Evolutionary conservation across 2,797 vertebrate species (phyloP).

Genomic region (Malacoctenus gilli): DNA sequence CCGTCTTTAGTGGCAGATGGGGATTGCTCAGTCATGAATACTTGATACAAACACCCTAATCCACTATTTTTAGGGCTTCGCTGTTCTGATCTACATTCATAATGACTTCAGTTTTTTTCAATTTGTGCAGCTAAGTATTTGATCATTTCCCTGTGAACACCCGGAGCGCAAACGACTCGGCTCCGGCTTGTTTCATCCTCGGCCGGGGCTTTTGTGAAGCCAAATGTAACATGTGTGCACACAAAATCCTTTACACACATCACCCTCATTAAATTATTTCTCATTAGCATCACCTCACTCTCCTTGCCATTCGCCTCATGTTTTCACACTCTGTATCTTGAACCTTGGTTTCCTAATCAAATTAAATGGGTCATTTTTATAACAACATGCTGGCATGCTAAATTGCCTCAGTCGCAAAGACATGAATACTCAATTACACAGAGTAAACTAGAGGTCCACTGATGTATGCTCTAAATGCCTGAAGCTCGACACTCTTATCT

Average conservation of each 20-base stretch:
- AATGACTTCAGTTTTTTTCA: constrained; percentile 1
- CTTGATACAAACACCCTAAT: not conserved
- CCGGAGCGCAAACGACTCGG: constrained; percentile 14
- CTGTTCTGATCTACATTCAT: constrained; percentile 21
- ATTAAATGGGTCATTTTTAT: constrained; percentile 73
- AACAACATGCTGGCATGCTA: constrained; percentile 58
- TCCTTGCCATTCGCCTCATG: constrained; percentile 52
- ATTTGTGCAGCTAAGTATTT: constrained; percentile 34
- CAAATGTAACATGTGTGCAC: constrained; percentile 35
- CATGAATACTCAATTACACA: constrained; percentile 68
- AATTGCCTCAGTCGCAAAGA: constrained; percentile 62
- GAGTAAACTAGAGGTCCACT: constrained; percentile 50
- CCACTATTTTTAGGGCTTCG: constrained; percentile 10
- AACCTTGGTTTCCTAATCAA: constrained; percentile 72
- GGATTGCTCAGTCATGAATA: not conserved
- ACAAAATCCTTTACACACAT: constrained; percentile 34
- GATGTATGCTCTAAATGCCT: constrained; percentile 38
- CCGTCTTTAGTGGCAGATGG: not conserved
- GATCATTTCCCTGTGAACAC: constrained; percentile 7
- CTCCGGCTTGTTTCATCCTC: constrained; percentile 35
- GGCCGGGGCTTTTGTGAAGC: constrained; percentile 40
- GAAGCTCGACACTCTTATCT: constrained; percentile 28
- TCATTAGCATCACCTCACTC: constrained; percentile 48
- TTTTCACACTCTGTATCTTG: constrained; percentile 54
- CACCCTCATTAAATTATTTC: constrained; percentile 45